A percentile compares a stretch with the other conserved stretches of the same genome.
These are phyloP conservation scores for Hoplostethus atlanticus DNA, from an alignment of 2,797 vertebrate genomes.

Conservation along the genomic window DNA sequence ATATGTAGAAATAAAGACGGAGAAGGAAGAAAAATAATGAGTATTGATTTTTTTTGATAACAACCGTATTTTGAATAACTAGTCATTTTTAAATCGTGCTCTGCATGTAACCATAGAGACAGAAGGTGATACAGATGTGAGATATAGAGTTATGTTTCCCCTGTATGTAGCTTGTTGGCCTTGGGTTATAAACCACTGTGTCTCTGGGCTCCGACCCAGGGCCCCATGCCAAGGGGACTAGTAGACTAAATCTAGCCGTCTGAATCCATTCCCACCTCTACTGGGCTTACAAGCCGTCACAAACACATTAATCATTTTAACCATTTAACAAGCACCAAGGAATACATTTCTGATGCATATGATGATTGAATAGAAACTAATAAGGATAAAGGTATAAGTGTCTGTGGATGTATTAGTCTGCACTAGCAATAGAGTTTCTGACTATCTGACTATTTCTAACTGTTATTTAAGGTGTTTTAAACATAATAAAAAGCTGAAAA, in stretches of 20 bases:
- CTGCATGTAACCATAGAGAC: neutral
- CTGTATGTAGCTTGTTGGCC: constrained; percentile 17
- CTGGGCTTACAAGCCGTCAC: constrained; percentile 25
- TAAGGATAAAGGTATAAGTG: too few species aligned
- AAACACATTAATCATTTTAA: constrained; percentile 19
- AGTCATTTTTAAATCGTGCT: neutral
- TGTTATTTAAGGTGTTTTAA: too few species aligned
- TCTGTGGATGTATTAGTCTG: too few species aligned
- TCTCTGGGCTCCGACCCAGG: constrained; percentile 36
- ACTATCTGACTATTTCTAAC: too few species aligned
- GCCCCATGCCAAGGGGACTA: constrained; percentile 26
- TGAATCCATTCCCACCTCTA: constrained; percentile 17
- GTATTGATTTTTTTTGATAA: too few species aligned
- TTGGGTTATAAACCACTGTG: constrained; percentile 51
- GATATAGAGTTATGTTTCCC: neutral
- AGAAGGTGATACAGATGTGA: constrained; percentile 13
- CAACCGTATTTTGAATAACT: too few species aligned
- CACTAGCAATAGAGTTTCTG: too few species aligned
- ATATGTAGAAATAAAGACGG: too few species aligned
- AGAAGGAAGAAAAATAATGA: too few species aligned
- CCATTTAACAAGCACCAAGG: constrained; percentile 8
- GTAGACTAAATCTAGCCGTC: constrained; percentile 25
- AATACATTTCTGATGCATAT: neutral
- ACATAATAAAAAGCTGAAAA: neutral
- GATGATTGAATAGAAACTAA: too few species aligned